Conservation (phyloP, 2,797 vertebrate species). For the Urosaurus nigricauda region DNA sequence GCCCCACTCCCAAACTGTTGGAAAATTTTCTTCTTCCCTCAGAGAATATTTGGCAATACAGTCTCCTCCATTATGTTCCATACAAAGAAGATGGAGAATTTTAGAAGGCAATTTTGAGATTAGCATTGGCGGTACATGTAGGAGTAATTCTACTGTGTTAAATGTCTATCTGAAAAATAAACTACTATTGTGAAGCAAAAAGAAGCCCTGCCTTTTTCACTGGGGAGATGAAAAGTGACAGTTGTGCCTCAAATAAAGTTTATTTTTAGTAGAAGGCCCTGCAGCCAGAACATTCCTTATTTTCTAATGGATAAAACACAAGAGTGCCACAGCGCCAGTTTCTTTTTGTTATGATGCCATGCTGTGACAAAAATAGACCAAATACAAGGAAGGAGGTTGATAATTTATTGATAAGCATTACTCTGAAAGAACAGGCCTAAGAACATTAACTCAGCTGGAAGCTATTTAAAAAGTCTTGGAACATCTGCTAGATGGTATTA, state of each 20-base stretch:
- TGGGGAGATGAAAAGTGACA: background rate
- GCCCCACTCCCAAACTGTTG: background rate
- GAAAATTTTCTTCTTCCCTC: background rate
- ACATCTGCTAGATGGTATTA: background rate
- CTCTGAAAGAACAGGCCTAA: conserved; percentile 4
- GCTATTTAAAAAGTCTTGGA: background rate
- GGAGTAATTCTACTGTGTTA: background rate
- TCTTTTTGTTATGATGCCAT: background rate
- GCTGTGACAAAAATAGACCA: background rate
- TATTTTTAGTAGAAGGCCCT: background rate
- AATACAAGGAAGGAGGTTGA: background rate
- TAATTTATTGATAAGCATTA: conserved; percentile 2
- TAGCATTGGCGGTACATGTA: background rate
- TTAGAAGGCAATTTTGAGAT: background rate
- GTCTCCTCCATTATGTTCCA: background rate
- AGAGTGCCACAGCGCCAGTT: background rate
- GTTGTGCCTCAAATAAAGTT: background rate
- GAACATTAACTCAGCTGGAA: conserved; percentile 16
- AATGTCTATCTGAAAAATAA: background rate
- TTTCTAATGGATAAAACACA: background rate
- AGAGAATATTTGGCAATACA: background rate
- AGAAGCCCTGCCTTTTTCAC: background rate
- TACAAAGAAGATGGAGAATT: background rate
- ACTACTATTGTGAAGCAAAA: background rate
- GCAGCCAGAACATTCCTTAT: background rate